These are phyloP conservation scores for Drosophila subpulchrella DNA, from an alignment of 1,140 invertebrate genomes.

Conservation along the genomic window DNA sequence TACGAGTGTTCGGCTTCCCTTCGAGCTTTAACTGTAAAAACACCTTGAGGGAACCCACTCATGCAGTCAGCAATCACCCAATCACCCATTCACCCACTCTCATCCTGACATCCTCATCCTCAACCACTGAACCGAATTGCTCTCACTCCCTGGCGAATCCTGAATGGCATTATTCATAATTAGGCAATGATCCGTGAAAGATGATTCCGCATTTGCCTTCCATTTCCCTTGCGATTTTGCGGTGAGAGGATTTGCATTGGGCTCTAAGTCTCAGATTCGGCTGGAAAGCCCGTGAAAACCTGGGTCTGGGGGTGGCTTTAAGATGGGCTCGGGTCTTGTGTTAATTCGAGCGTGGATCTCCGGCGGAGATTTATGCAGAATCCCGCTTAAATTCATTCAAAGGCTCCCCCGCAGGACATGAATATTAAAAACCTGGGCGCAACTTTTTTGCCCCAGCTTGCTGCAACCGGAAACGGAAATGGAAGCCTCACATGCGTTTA, in stretches of 20 bases:
- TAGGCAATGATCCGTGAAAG: slow-evolving; percentile 82
- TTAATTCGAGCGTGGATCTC: slow-evolving; percentile 70
- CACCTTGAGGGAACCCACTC: slow-evolving; percentile 62
- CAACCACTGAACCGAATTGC: slow-evolving; percentile 7
- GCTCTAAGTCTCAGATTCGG: slow-evolving; percentile 25
- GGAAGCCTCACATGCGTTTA: slow-evolving; percentile 36
- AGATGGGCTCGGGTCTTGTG: slow-evolving; percentile 56
- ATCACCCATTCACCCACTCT: slow-evolving; percentile 1
- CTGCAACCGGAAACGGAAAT: slow-evolving; percentile 45
- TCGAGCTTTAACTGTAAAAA: slow-evolving; percentile 33
- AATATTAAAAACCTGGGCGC: slow-evolving; percentile 59
- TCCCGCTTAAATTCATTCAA: slow-evolving; percentile 48
- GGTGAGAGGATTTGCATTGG: slow-evolving; percentile 77
- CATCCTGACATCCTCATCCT: slow-evolving; percentile 15
- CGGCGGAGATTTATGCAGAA: slow-evolving; percentile 61
- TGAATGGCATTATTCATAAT: slow-evolving; percentile 81
- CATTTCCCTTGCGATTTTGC: slow-evolving; percentile 54
- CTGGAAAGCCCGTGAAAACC: slow-evolving; percentile 3
- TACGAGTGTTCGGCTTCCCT: slow-evolving; percentile 12
- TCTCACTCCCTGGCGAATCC: slow-evolving; percentile 16
- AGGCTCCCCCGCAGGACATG: slow-evolving; percentile 57
- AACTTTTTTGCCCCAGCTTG: slow-evolving; percentile 21
- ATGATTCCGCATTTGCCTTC: slow-evolving; percentile 73
- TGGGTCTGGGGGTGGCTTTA: slow-evolving; percentile 21
- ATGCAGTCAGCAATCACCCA: slow-evolving; percentile 19